Percentiles rank a stretch among this genome's conserved stretches.
Conservation (phyloP, 2,888 invertebrate genomes). For the Ochropacha duplaris region DNA sequence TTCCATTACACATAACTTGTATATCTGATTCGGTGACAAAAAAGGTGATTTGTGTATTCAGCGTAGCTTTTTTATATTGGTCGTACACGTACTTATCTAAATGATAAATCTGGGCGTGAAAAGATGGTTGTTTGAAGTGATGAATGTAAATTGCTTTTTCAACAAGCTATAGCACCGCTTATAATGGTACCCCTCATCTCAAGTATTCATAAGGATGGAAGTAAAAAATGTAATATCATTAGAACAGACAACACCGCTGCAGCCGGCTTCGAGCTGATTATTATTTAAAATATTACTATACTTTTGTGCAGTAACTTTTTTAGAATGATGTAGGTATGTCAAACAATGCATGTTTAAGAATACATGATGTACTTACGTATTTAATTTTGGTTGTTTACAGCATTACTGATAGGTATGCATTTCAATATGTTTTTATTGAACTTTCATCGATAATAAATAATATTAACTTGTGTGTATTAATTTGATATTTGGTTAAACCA, state of each 20-base stretch:
- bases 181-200: constrained; percentile 46
- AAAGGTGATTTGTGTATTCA: constrained; percentile 4
- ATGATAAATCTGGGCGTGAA: constrained; percentile 1
- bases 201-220: constrained; percentile 69
- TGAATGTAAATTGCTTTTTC: constrained; percentile 64
- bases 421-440: too few species aligned
- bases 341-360: too few species aligned
- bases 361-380: too few species aligned
- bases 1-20: constrained; percentile 12
- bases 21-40: constrained; percentile 9
- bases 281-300: constrained; percentile 20
- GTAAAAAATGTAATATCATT: constrained; percentile 69
- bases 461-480: too few species aligned
- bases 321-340: too few species aligned
- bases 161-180: constrained; percentile 53
- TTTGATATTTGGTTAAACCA: too few species aligned
- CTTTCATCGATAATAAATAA: too few species aligned
- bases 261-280: constrained; percentile 21
- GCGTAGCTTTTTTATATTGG: constrained; percentile 1
- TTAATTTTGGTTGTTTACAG: too few species aligned
- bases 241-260: constrained; percentile 36
- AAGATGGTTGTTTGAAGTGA: constrained; percentile 27
- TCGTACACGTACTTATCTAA: constrained; percentile 18
- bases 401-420: too few species aligned
- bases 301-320: not conserved